Base-by-base conservation (phyloP, 2,888 invertebrate genomes). In the Dastarcus helophoroides region DNA sequence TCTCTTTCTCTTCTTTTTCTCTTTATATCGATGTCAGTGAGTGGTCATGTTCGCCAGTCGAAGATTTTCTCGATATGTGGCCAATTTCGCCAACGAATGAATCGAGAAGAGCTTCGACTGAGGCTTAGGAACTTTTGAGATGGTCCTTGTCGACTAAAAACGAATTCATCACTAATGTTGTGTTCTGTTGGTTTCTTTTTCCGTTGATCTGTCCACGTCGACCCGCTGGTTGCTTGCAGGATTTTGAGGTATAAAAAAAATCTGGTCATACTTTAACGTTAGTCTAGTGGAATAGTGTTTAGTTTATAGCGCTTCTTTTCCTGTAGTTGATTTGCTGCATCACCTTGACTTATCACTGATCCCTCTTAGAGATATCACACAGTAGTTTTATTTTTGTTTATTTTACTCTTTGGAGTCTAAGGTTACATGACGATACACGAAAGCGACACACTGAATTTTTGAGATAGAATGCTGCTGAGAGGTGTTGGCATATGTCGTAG, bases 41-140 rank as follows among this genome's bases (percentile, higher is more conserved):
- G 60, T 60, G 60, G 60, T 58, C 57, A 53, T 55, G 54, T 56
- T 53, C 43, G 48, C 45, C 43, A 42, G 34, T 22, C 27, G 28
- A 3, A 14, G 19, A 8, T 32, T 14, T 15, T 26, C 14, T 26
- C 16, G 26, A 19, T 17, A 26, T 10, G 24, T 6, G 11, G n/a
- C 19, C n/a, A n/a, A n/a, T n/a, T 17, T 6, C 19, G 19, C 23
- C 6, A 12, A 11, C 22, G 14, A 21, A 22, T 15, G 21, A 28
- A 29, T 48, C 51, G 47, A 53, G 50, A 50, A 40, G 46, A 48
- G 50, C 51, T 48, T 39, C 43, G 40, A 41, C 43, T 47, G 57
- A 59, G 64, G 70, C 68, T 67, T 76, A 76, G 82, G 81, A 80
- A 79, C 81, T 83, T 83, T 83, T 83, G 84, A 84, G 83, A 83